These are phyloP conservation scores for Beroe ovata DNA, from an alignment of 37 sponge, comb jelly and placozoan genomes.

Conservation along the genomic window DNA sequence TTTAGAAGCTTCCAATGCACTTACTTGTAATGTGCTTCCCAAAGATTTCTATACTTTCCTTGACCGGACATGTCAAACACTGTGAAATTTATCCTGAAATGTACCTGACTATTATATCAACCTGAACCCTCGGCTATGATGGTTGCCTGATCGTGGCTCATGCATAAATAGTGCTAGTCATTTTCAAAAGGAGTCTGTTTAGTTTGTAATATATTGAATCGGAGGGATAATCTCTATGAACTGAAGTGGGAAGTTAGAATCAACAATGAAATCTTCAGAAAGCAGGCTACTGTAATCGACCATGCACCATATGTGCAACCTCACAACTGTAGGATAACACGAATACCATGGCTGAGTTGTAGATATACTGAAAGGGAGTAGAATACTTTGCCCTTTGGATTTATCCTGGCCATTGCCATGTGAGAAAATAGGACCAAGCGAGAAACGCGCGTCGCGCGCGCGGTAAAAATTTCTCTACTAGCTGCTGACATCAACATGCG, in stretches of 20 bases:
- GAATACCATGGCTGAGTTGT: background rate
- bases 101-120: too few relatives aligned
- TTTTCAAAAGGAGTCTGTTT: too few relatives aligned
- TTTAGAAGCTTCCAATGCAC: constrained; percentile 11
- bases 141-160: too few relatives aligned
- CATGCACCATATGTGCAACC: background rate
- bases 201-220: too few relatives aligned
- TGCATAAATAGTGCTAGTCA: too few relatives aligned
- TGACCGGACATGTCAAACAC: constrained; percentile 99
- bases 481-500: background rate
- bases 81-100: constrained; percentile 82
- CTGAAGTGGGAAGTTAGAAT: too few relatives aligned
- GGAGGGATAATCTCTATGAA: too few relatives aligned
- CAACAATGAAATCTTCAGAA: too few relatives aligned
- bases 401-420: background rate
- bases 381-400: too few relatives aligned
- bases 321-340: background rate
- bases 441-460: background rate
- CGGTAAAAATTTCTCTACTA: background rate
- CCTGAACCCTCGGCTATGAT: too few relatives aligned
- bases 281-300: background rate
- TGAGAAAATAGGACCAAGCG: background rate
- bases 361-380: background rate
- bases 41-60: constrained; percentile 85
- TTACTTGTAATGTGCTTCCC: constrained; percentile 97